A percentile compares a stretch with the other conserved stretches of the same genome.
These are phyloP conservation scores for Bubo blakistoni DNA, from an alignment of 2,113 vertebrate genomes.

Conservation along the genomic window DNA sequence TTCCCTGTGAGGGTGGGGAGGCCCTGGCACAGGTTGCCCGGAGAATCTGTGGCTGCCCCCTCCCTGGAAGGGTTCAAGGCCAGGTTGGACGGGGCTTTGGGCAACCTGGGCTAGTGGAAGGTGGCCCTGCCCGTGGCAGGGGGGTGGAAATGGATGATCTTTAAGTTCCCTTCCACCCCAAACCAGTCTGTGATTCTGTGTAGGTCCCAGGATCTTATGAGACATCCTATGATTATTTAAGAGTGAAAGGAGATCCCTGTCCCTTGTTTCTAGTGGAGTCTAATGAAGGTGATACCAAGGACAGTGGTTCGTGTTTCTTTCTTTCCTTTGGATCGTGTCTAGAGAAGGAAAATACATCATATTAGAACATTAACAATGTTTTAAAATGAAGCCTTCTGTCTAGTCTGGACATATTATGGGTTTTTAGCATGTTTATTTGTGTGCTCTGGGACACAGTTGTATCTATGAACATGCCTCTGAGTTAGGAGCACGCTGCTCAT, in stretches of 20 bases:
- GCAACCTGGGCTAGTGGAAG: neutral
- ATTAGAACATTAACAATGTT: neutral
- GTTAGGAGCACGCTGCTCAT: neutral
- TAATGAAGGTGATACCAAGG: neutral
- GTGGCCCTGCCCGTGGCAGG: neutral
- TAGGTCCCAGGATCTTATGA: neutral
- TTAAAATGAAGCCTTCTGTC: neutral
- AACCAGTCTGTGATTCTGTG: neutral
- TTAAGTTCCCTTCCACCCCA: neutral
- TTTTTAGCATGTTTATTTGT: neutral
- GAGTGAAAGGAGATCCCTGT: neutral
- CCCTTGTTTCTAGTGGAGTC: neutral
- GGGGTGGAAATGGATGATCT: neutral
- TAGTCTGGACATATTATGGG: neutral
- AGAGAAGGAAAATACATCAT: neutral
- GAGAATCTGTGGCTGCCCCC: neutral
- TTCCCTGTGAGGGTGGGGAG: accelerated
- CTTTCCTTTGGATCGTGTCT: neutral
- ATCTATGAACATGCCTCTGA: neutral
- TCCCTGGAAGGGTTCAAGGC: neutral
- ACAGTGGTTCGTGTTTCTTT: neutral
- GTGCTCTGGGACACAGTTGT: too few relatives aligned
- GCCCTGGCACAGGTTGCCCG: accelerated
- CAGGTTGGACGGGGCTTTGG: accelerated
- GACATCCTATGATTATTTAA: neutral